phyloP scores from a whole-genome alignment of 2,888 invertebrate species.

The Acrobasis consociella region DNA sequence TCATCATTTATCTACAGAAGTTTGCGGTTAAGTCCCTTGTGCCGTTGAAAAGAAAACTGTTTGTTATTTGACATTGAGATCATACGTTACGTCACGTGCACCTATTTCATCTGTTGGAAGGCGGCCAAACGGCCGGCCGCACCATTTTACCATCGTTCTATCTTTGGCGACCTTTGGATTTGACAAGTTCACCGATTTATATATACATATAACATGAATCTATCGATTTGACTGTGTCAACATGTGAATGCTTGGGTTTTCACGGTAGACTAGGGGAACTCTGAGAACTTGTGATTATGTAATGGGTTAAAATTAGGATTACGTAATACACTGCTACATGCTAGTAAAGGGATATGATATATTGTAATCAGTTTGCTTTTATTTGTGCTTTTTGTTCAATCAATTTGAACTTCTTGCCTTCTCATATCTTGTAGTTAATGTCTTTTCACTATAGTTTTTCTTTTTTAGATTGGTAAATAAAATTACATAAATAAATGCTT shows the following conservation, averaged over 20 bases:
- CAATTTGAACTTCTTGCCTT: constrained; percentile 23
- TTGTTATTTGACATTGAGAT: constrained; percentile 46
- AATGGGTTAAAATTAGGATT: constrained; percentile 6
- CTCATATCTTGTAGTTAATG: constrained; percentile 14
- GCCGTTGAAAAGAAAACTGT: constrained; percentile 33
- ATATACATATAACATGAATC: constrained; percentile 18
- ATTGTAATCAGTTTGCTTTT: constrained; percentile 51
- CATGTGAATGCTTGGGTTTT: constrained; percentile 22
- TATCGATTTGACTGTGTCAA: constrained; percentile 19
- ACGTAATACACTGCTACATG: constrained; percentile 25
- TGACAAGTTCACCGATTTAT: constrained; percentile 23
- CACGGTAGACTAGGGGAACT: background rate
- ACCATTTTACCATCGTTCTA: constrained; percentile 38
- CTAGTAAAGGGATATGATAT: constrained; percentile 81
- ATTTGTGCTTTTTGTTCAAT: constrained; percentile 55
- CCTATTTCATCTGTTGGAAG: constrained; percentile 47
- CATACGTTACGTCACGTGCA: constrained; percentile 39
- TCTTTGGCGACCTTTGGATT: constrained; percentile 29
- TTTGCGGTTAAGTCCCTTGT: constrained; percentile 25
- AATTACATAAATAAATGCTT: too few relatives aligned
- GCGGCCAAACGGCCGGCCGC: constrained; percentile 49
- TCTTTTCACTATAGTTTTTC: constrained; percentile 24
- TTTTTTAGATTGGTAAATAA: background rate
- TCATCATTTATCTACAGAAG: constrained; percentile 27
- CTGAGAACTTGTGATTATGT: background rate